A percentile compares a stretch with the other conserved stretches of the same genome.
phyloP scores from a whole-genome alignment of 2,113 vertebrate species.

The Cololabis saira region DNA sequence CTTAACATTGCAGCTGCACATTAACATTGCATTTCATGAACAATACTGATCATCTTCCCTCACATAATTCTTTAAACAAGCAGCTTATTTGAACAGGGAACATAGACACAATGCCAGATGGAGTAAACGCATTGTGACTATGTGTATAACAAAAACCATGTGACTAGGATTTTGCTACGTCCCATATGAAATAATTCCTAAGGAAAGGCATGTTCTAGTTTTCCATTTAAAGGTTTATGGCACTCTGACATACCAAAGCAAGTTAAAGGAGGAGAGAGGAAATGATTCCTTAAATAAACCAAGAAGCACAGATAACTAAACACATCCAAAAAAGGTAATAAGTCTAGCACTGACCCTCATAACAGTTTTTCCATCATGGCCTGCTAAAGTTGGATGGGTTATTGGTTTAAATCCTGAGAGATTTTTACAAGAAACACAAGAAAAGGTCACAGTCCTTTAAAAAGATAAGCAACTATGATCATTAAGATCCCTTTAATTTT shows the following conservation, averaged over 20 bases:
- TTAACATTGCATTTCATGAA: not conserved
- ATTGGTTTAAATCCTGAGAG: slow-evolving; percentile 15
- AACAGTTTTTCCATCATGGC: slow-evolving; percentile 39
- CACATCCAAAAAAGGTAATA: slow-evolving; percentile 78
- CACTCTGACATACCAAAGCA: slow-evolving; percentile 36
- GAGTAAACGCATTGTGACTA: not conserved
- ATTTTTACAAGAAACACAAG: slow-evolving; percentile 6
- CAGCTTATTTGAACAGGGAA: not conserved
- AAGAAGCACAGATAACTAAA: slow-evolving; percentile 70
- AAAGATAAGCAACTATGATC: not conserved
- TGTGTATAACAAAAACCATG: not conserved
- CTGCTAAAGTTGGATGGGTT: slow-evolving; percentile 41
- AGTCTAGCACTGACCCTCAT: slow-evolving; percentile 39
- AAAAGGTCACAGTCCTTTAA: not conserved
- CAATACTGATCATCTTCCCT: not conserved
- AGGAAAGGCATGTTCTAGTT: slow-evolving; percentile 9
- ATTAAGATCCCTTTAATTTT: not conserved
- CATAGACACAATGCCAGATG: not conserved
- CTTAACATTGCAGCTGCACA: not conserved
- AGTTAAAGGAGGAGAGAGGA: slow-evolving; percentile 59
- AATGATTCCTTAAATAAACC: slow-evolving; percentile 70
- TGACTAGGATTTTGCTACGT: not conserved
- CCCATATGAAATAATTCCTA: slow-evolving; percentile 7
- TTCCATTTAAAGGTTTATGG: slow-evolving; percentile 49
- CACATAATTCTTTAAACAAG: no score